Percentiles rank a stretch among this genome's conserved stretches.
Evolutionary conservation across 2,113 vertebrate genomes (phyloP).

Genomic region (Speoplatyrhinus poulsoni): DNA sequence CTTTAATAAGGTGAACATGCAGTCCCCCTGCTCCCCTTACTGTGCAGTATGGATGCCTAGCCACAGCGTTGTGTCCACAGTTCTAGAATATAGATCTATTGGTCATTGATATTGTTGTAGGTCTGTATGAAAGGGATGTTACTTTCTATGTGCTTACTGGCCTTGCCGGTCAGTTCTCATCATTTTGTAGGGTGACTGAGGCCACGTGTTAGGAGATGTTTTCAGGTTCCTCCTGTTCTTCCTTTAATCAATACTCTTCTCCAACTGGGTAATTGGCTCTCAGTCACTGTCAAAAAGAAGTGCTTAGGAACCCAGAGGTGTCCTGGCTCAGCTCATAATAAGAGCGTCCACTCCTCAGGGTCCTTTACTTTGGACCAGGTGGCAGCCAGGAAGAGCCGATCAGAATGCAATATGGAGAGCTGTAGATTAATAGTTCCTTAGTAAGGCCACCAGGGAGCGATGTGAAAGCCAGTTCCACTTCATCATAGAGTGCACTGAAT

Average conservation of each 20-base stretch:
- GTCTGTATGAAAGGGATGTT: not conserved
- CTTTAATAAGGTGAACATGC: not conserved
- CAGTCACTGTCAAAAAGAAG: constrained; percentile 74
- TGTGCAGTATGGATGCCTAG: not conserved
- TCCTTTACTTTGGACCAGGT: constrained; percentile 63
- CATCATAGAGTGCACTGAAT: constrained; percentile 52
- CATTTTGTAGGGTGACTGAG: constrained; percentile 41
- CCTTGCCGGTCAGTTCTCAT: constrained; percentile 16
- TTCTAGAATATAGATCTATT: not conserved
- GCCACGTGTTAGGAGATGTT: constrained; percentile 51
- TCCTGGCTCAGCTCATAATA: constrained; percentile 74
- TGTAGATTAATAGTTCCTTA: constrained; percentile 74
- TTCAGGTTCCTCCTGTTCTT: constrained; percentile 55
- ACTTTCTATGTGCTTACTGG: constrained; percentile 34
- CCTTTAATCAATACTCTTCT: constrained; percentile 74
- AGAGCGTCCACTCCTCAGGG: constrained; percentile 69
- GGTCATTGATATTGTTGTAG: not conserved
- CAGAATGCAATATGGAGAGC: constrained; percentile 73
- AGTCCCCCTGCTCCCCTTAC: not conserved
- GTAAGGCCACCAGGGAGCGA: constrained; percentile 72
- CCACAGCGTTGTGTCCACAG: not conserved
- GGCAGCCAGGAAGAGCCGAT: constrained; percentile 61
- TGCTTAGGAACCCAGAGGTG: constrained; percentile 73
- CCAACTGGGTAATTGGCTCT: constrained; percentile 80
- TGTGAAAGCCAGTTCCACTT: constrained; percentile 70